These are phyloP conservation scores for Hesperophylax magnus DNA, from an alignment of 1,140 invertebrate species.

Conservation along the genomic window DNA sequence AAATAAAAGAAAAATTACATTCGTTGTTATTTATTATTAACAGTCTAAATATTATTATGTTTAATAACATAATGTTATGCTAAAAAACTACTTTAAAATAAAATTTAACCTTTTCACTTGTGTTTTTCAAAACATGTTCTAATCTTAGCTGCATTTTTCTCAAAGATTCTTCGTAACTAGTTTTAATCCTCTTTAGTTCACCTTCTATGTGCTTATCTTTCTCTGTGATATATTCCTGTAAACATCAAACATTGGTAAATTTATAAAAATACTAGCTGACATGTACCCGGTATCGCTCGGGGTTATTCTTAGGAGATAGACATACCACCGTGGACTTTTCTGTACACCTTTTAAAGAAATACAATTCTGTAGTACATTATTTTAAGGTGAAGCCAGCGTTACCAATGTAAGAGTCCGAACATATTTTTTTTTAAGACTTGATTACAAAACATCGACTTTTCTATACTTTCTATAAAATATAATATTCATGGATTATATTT, in stretches of 20 bases:
- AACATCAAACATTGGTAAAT: constrained; percentile 17
- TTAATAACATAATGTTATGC: not conserved
- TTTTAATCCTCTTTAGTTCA: constrained; percentile 67
- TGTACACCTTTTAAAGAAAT: too few species aligned
- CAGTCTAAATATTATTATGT: not conserved
- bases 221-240: constrained; percentile 67
- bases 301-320: too few species aligned
- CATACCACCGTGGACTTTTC: too few species aligned
- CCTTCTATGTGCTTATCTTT: constrained; percentile 68
- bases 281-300: too few species aligned
- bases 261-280: too few species aligned
- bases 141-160: constrained; percentile 60
- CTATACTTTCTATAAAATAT: too few species aligned
- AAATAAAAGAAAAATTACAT: constrained; percentile 16
- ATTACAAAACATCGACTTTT: too few species aligned
- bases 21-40: not conserved
- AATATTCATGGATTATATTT: too few species aligned
- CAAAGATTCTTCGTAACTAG: constrained; percentile 66
- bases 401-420: too few species aligned
- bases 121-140: constrained; percentile 54
- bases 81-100: not conserved
- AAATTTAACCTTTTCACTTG: constrained; percentile 56
- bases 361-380: too few species aligned
- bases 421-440: too few species aligned
- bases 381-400: too few species aligned